Evolutionary conservation across 2,888 invertebrate species (phyloP), one percentile per base, ranked within the genome.

Genomic region (Pristionchus exspectatus): DNA sequence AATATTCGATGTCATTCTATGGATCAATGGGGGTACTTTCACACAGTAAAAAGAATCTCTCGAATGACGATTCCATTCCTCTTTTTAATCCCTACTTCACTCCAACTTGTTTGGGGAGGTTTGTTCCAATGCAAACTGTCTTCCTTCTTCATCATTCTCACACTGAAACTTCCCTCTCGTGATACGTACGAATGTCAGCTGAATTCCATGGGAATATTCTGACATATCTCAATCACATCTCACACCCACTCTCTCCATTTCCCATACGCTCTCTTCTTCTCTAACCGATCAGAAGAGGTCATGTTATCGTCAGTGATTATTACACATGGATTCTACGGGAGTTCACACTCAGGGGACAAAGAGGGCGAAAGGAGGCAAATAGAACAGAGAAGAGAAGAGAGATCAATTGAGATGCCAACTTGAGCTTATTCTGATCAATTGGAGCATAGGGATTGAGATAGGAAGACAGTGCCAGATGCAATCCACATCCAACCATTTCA

Each of bases 331-430:
- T n/a, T 69, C 69, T 69, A 16, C 30, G 27, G 30, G 69, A 14
- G n/a, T 69, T 69, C 69, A 69, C 69, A 69, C 30, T 27, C 7
- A 5, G 38, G 16, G 24, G 63, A 33, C 30, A 33, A 27, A 38
- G 81, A 63, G 83, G 59, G 56, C 30, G 56, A 87, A 56, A 89
- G 50, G 86, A 54, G 27, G 90, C 89, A 24, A 87, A 33, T 21
- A 90, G 91, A 74, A 91, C 90, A 74, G 91, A 90, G 86, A 81
- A 59, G 21, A 90, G 89, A 30, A 91, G 90, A 59, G 90, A 83
- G 72, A 90, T 90, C 54, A 87, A 89, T 24, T 33, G 77, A 74
- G 44, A 50, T 50, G 44, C 44, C 44, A 50, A 50, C 44, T 50
- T 50, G 44, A 50, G 44, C 44, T 7, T 50, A 50, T 50, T 50